Base-by-base conservation (phyloP, 2,888 invertebrate genomes). In the Ceraclea dissimilis region DNA sequence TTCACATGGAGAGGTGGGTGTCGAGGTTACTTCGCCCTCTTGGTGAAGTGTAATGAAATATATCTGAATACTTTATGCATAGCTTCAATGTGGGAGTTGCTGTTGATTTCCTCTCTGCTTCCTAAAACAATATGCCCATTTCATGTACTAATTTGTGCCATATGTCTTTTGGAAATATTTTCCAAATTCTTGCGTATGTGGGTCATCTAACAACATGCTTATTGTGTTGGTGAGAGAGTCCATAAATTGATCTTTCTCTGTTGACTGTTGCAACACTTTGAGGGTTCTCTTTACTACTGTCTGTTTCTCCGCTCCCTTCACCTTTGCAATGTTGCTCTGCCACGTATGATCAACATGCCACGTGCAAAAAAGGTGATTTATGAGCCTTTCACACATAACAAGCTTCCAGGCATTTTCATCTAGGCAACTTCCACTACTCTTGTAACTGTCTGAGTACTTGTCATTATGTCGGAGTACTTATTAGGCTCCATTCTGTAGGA, bases 381-480 rank as follows among this genome's bases (percentile, higher is more conserved):
- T 39, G 4, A 8, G 2, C 16, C 39, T 13, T 39, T 39, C 39
- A 39, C 5, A 4, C 13, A 39, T 39, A 39, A 39, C 39, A 5
- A 39, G 10, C 10, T 26, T 52, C 44, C 53, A 39, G 39, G 39
- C 39, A 39, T 39, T 39, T n/a, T n/a, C n/a, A n/a, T n/a, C n/a
- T n/a, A n/a, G n/a, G n/a, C n/a, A n/a, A n/a, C n/a, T n/a, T n/a
- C n/a, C n/a, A n/a, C n/a, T n/a, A n/a, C n/a, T n/a, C n/a, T n/a
- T n/a, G n/a, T n/a, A n/a, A n/a, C n/a, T n/a, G n/a, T n/a, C n/a
- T n/a, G n/a, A n/a, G n/a, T n/a, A n/a, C n/a, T n/a, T n/a, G n/a
- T n/a, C n/a, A n/a, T n/a, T n/a, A n/a, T n/a, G n/a, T n/a, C n/a
- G n/a, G n/a, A n/a, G n/a, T n/a, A n/a, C n/a, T n/a, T n/a, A n/a